Conservation (phyloP, 2,797 vertebrate genomes). For the Mus minutoides region DNA sequence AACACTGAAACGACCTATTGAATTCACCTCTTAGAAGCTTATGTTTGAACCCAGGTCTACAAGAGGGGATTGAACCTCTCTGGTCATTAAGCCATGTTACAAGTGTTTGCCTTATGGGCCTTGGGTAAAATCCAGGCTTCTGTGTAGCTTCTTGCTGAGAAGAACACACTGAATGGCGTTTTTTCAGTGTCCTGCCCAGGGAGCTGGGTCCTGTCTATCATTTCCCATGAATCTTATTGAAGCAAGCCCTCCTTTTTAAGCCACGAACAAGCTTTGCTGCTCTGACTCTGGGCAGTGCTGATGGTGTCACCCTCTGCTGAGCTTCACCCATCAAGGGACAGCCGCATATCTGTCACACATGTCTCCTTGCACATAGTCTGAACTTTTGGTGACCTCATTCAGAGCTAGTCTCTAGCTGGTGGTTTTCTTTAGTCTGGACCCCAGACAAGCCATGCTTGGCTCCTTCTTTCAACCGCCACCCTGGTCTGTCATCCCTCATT, state of each 20-base stretch:
- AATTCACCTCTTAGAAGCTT: background rate
- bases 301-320: background rate
- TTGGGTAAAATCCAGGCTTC: background rate
- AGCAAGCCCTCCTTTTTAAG: background rate
- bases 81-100: background rate
- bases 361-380: background rate
- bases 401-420: background rate
- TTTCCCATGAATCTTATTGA: background rate
- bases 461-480: conserved; percentile 15
- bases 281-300: too few species aligned
- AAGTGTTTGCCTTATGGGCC: background rate
- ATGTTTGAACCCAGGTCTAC: background rate
- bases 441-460: background rate
- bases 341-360: background rate
- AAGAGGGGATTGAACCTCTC: background rate
- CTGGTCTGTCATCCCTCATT: conserved; percentile 11
- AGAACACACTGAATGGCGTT: background rate
- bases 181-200: background rate
- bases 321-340: background rate
- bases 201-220: background rate
- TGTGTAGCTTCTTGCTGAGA: background rate
- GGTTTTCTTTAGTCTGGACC: conserved; percentile 22
- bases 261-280: background rate
- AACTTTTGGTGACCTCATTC: background rate
- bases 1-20: background rate